Percentiles rank a stretch among this genome's conserved stretches.
phyloP scores from a whole-genome alignment of 2,113 vertebrate genomes.

The Osmerus eperlanus region DNA sequence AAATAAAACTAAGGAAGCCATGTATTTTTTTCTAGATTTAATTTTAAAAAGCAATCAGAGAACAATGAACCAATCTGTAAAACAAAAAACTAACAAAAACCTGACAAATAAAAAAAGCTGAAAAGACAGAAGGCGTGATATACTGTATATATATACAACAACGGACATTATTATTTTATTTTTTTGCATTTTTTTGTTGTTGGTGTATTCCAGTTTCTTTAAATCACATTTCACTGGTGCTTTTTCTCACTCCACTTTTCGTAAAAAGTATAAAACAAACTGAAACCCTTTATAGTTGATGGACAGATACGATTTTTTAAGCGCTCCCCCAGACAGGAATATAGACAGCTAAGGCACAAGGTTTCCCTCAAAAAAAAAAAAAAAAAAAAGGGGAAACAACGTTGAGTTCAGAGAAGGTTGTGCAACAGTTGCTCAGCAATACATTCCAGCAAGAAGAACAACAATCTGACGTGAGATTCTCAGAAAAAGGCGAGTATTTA shows the following conservation, averaged over 20 bases:
- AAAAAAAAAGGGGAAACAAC: constrained; percentile 40
- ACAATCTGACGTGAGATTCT: constrained; percentile 78
- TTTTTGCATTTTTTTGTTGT: no score
- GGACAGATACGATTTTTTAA: constrained; percentile 76
- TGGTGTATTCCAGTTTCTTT: constrained; percentile 78
- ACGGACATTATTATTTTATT: constrained; percentile 80
- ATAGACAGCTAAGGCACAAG: constrained; percentile 93
- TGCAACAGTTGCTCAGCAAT: constrained; percentile 85
- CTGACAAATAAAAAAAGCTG: constrained; percentile 69
- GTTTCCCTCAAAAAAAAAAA: constrained; percentile 58
- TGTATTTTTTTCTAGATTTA: constrained; percentile 48
- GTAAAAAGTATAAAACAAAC: constrained; percentile 46
- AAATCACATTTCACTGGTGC: constrained; percentile 73
- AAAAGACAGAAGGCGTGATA: constrained; percentile 81
- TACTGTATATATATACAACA: constrained; percentile 77
- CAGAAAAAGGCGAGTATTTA: constrained; percentile 62
- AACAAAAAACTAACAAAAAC: constrained; percentile 58
- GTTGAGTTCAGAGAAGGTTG: constrained; percentile 80
- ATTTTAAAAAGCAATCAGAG: constrained; percentile 95
- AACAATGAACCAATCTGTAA: constrained; percentile 71
- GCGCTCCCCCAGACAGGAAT: constrained; percentile 66
- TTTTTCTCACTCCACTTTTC: constrained; percentile 62
- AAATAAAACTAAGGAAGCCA: background rate
- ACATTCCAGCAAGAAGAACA: constrained; percentile 87
- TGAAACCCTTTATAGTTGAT: constrained; percentile 70